A percentile compares a stretch with the other conserved stretches of the same genome.
These are phyloP conservation scores for Pseudococcus longispinus DNA, from an alignment of 2,888 invertebrate genomes.

Conservation along the genomic window DNA sequence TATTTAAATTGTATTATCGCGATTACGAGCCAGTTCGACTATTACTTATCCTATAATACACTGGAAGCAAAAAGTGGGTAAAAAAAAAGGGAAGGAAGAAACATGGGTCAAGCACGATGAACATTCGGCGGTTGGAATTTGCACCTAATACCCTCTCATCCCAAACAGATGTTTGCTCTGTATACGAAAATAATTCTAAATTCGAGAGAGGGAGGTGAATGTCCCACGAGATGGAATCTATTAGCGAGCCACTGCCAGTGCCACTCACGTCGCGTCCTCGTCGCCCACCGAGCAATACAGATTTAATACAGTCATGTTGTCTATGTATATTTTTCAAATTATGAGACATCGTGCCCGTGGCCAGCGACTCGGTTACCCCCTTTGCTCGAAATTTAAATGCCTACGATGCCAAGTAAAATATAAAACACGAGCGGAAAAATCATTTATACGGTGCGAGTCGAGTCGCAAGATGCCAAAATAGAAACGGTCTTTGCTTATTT, in stretches of 20 bases:
- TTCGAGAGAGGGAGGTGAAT: background rate
- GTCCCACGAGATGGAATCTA: background rate
- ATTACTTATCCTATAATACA: no score
- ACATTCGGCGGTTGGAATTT: background rate
- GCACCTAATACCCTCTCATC: background rate
- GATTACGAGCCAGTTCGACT: no score
- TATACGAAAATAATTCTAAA: background rate
- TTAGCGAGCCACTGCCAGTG: background rate
- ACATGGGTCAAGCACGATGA: background rate
- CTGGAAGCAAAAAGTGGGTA: background rate
- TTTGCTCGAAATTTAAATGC: background rate
- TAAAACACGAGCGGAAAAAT: background rate
- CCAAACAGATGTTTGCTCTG: background rate
- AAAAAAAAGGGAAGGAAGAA: background rate
- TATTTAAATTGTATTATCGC: background rate
- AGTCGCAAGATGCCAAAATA: conserved; percentile 19
- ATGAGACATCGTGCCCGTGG: background rate
- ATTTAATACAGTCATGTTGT: background rate
- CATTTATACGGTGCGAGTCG: background rate
- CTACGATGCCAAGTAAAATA: conserved; percentile 5
- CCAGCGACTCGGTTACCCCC: background rate
- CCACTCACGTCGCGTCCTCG: background rate
- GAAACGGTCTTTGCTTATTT: conserved; percentile 27
- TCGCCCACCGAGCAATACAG: background rate
- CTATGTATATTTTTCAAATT: conserved; percentile 4